Base-by-base conservation (phyloP, 2,113 vertebrate species). In the Callocephalon fimbriatum region DNA sequence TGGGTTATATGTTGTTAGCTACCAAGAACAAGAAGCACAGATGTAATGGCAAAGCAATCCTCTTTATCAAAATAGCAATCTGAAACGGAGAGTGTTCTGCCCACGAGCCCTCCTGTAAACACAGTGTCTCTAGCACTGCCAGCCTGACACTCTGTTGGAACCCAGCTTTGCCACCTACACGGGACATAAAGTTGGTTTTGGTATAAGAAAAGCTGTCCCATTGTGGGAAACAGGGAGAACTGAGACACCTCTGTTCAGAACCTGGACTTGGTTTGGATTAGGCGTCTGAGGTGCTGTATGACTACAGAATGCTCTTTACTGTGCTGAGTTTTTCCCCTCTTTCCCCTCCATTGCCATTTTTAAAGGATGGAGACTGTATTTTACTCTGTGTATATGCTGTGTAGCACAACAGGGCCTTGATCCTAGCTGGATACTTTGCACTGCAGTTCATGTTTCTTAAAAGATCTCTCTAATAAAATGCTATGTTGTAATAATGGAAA, bases 171-270 rank as follows among this genome's bases (percentile, higher is more conserved):
- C 45, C 20, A 40, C 37, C 7, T 16, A 32, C 45, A 83, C 32
- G 25, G 20, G 26, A 7, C n/a, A 38, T 45, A 18, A 61, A 21
- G 15, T 23, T 73, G 47, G 0, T 53, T 95, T 62, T 27, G 25
- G 6, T 32, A 22, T 74, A 45, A 94, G 44, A 48, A 85, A 90
- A 88, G 17, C 35, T 2, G 2, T 16, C 10, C 37, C 1, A 3
- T 4, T 0, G 2, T 31, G 19, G 22, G n/a, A 73, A 4, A 1
- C 4, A 8, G 27, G 16, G 37, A 83, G 22, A 90, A 35, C 2
- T 23, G 45, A 56, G 44, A 20, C 10, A 66, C 4, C 10, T 65
- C 12, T 90, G 10, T 56, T 78, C 32, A 62, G 38, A 84, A 67
- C 7, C 21, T 61, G 58, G 21, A 6, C 47, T 79, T 17, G 3